phyloP scores from a whole-genome alignment of 2,113 vertebrate species.

The Aegithalos caudatus region DNA sequence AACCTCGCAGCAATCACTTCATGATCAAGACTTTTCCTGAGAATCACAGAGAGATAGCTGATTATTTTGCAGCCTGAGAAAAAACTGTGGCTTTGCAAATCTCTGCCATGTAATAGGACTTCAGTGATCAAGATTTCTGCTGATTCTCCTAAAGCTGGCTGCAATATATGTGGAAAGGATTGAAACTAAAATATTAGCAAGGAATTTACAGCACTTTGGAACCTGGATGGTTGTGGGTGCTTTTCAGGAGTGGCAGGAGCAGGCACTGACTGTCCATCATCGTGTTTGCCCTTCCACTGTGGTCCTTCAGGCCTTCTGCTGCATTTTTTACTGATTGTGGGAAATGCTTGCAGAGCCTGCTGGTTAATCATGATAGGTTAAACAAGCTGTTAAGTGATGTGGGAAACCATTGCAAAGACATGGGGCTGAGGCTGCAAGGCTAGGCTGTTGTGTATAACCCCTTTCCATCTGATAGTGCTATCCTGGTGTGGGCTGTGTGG shows the following conservation, averaged over 20 bases:
- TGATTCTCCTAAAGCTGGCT: neutral
- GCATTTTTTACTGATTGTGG: neutral
- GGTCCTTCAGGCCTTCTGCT: neutral
- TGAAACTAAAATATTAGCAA: neutral
- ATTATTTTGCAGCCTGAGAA: neutral
- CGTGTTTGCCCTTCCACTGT: neutral
- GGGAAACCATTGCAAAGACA: conserved; percentile 26
- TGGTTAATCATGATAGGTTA: neutral
- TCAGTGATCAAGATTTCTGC: neutral
- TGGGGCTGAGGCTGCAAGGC: neutral
- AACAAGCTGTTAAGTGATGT: conserved; percentile 17
- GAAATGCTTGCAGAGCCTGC: neutral
- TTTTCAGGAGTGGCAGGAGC: neutral
- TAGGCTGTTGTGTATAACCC: neutral
- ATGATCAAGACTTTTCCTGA: neutral
- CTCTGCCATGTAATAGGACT: neutral
- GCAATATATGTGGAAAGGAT: neutral
- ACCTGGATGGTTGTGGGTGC: neutral
- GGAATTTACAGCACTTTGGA: neutral
- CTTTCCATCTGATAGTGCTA: neutral
- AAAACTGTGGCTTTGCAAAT: neutral
- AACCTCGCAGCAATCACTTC: neutral
- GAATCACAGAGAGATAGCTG: neutral
- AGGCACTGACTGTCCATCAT: neutral
- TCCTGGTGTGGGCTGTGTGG: neutral